Percentiles rank a stretch among this genome's conserved stretches.
Evolutionary conservation across 2,797 vertebrate genomes (phyloP).

Genomic region (Phyllotis vaccarum): DNA sequence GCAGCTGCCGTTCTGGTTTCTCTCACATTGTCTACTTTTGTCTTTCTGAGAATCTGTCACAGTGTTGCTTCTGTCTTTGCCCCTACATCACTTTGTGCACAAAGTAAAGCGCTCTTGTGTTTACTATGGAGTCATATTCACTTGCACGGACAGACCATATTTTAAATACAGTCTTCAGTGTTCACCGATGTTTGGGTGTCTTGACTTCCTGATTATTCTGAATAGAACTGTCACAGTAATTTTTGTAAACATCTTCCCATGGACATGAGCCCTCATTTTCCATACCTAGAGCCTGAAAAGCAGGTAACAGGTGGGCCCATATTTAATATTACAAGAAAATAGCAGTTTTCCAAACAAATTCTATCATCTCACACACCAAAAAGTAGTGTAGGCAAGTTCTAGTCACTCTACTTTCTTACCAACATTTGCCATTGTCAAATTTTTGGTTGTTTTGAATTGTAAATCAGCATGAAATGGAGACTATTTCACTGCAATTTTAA

Average conservation of each 20-base stretch:
- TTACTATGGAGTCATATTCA: neutral
- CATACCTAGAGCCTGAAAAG: neutral
- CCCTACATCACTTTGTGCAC: accelerated
- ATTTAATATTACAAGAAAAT: constrained; percentile 6
- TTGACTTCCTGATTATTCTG: neutral
- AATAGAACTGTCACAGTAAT: neutral
- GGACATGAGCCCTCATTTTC: neutral
- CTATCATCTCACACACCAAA: accelerated
- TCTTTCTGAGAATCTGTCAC: neutral
- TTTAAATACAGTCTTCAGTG: neutral
- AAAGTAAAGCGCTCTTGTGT: neutral
- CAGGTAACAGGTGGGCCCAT: neutral
- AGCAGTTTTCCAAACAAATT: neutral
- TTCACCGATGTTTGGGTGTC: neutral
- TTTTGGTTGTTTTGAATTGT: neutral
- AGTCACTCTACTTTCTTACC: neutral
- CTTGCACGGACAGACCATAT: neutral
- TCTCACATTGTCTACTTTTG: neutral
- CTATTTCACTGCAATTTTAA: neutral
- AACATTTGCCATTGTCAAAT: neutral
- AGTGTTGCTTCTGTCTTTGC: neutral
- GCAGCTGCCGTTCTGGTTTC: neutral
- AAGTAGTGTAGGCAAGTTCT: neutral
- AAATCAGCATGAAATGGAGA: neutral
- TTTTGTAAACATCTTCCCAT: neutral